Percentiles rank a stretch among this genome's conserved stretches.
phyloP scores from a whole-genome alignment of 2,113 vertebrate genomes.

The Rhineura floridana region DNA sequence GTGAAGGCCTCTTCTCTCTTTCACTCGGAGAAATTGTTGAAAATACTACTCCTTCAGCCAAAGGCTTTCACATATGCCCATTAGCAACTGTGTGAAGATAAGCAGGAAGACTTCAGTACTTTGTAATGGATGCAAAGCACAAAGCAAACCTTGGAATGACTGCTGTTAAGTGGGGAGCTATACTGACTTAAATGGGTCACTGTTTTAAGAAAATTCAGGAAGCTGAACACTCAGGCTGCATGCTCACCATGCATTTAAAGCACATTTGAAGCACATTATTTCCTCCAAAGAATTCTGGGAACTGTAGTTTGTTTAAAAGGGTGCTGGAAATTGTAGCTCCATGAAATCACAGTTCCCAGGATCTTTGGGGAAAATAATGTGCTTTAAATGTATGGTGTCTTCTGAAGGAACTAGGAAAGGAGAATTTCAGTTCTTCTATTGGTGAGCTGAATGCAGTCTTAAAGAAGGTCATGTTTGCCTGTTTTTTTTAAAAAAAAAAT shows the following conservation, averaged over 20 bases:
- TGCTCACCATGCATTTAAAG: too few relatives aligned
- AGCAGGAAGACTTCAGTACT: neutral
- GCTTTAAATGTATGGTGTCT: too few relatives aligned
- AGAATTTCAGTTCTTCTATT: neutral
- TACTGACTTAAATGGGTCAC: neutral
- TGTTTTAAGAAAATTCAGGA: slow-evolving; percentile 3
- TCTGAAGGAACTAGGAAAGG: neutral
- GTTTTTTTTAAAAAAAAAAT: neutral
- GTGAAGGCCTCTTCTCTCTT: too few relatives aligned
- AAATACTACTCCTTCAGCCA: neutral
- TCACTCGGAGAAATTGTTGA: neutral
- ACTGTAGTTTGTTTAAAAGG: too few relatives aligned
- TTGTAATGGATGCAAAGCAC: neutral
- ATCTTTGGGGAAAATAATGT: too few relatives aligned
- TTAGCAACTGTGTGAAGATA: neutral
- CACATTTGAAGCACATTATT: too few relatives aligned
- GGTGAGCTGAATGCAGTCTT: neutral
- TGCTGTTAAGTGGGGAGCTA: neutral
- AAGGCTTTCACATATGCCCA: neutral
- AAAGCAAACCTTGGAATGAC: neutral
- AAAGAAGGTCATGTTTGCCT: neutral
- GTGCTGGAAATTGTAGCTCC: too few relatives aligned
- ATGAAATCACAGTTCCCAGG: too few relatives aligned
- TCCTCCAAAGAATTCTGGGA: too few relatives aligned
- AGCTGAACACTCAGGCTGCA: neutral